Conservation (phyloP, 2,888 invertebrate genomes). For the Liposcelis brunnea region DNA sequence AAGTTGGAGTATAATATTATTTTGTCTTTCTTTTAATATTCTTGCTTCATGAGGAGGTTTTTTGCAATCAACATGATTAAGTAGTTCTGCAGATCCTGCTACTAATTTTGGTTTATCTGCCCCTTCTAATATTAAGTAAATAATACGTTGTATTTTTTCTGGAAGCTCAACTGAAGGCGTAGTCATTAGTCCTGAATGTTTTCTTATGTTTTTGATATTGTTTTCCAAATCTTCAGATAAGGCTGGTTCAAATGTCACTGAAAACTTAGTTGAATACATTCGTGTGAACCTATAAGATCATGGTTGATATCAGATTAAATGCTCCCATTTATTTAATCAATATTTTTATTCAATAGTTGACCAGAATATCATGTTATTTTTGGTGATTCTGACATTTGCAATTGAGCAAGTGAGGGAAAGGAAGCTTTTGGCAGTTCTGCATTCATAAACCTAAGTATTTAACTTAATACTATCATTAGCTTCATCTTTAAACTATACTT, state of each 20-base stretch:
- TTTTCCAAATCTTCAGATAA: conserved; percentile 22
- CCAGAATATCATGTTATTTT: too few species aligned
- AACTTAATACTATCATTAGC: too few species aligned
- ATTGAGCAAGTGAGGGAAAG: too few species aligned
- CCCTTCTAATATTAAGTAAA: conserved; percentile 35
- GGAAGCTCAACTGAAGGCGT: conserved; percentile 39
- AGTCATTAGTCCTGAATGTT: conserved; percentile 53
- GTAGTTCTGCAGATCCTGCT: conserved; percentile 34
- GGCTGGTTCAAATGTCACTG: neutral
- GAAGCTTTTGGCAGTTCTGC: too few species aligned
- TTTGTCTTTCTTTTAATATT: conserved; percentile 30
- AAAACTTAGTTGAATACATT: neutral
- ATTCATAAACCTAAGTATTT: too few species aligned
- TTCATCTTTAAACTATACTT: conserved; percentile 21
- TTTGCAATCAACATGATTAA: conserved; percentile 41
- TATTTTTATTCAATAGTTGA: neutral
- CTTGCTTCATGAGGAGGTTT: conserved; percentile 44
- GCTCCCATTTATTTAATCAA: too few species aligned
- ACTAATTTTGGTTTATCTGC: conserved; percentile 12
- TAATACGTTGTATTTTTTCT: conserved; percentile 36
- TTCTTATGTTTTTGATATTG: conserved; percentile 40
- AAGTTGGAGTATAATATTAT: conserved; percentile 14
- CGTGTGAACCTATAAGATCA: neutral
- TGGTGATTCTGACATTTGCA: too few species aligned
- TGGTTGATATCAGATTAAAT: conserved; percentile 8